Percentiles rank a stretch among this genome's conserved stretches.
These are phyloP conservation scores for Micropoecilia bifurca DNA, from an alignment of 2,797 vertebrate genomes.

Conservation along the genomic window DNA sequence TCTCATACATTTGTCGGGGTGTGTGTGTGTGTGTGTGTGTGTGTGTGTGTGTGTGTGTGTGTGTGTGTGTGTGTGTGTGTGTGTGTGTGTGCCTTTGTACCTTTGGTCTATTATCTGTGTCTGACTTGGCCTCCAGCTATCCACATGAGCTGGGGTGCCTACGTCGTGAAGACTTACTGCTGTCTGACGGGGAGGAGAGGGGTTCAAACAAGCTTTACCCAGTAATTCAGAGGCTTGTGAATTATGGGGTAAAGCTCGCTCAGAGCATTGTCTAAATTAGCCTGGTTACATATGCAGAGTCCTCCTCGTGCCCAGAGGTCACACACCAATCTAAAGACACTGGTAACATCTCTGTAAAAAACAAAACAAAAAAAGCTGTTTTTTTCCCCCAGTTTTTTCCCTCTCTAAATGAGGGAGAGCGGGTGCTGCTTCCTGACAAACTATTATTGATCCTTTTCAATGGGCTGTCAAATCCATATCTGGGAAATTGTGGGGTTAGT, in stretches of 20 bases:
- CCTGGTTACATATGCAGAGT: conserved; percentile 81
- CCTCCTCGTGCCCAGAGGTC: conserved; percentile 68
- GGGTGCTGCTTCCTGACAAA: conserved; percentile 68
- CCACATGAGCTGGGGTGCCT: conserved; percentile 66
- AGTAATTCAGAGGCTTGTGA: conserved; percentile 65
- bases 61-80: too few species aligned
- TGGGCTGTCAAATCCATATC: conserved; percentile 72
- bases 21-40: conserved; percentile 28
- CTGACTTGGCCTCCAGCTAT: conserved; percentile 78
- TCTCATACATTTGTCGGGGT: conserved; percentile 75
- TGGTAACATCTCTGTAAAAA: conserved; percentile 43
- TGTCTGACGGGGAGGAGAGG: conserved; percentile 67
- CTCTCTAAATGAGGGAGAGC: conserved; percentile 63
- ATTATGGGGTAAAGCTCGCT: conserved; percentile 82
- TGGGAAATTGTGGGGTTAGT: conserved; percentile 64
- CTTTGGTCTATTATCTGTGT: conserved; percentile 80
- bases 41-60: background rate
- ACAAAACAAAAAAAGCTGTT: conserved; percentile 11
- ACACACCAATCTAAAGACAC: conserved; percentile 63
- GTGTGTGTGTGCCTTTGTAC: conserved; percentile 74
- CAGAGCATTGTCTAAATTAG: conserved; percentile 83
- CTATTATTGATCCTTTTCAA: conserved; percentile 76
- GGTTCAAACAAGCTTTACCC: conserved; percentile 78
- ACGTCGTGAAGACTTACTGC: conserved; percentile 71
- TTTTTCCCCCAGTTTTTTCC: too few species aligned